Evolutionary conservation across 1,140 invertebrate genomes (phyloP).

Genomic region (Dryas iulia): DNA sequence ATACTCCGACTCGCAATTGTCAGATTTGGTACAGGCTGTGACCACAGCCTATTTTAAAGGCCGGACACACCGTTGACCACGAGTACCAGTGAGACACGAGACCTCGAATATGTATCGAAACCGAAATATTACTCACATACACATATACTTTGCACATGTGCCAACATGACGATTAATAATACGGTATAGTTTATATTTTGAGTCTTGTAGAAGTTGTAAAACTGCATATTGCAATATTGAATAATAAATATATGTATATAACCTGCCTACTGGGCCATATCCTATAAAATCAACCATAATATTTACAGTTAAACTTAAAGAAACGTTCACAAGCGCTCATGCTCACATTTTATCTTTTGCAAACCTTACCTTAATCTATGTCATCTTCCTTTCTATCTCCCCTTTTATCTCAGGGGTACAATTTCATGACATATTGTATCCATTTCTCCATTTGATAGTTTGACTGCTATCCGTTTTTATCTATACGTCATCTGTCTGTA

Average conservation of each 20-base stretch:
- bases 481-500: background rate
- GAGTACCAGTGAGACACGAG: too few relatives aligned
- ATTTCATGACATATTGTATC: background rate
- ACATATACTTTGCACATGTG: too few relatives aligned
- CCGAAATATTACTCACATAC: too few relatives aligned
- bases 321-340: background rate
- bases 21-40: too few relatives aligned
- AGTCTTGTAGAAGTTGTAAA: too few relatives aligned
- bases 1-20: too few relatives aligned
- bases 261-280: background rate
- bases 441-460: conserved; percentile 1
- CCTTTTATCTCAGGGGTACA: background rate
- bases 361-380: background rate
- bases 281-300: background rate
- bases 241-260: background rate
- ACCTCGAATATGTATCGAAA: too few relatives aligned
- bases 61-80: too few relatives aligned
- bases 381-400: conserved; percentile 1
- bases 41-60: too few relatives aligned
- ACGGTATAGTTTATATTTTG: too few relatives aligned
- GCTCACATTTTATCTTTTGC: background rate
- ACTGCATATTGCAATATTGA: background rate
- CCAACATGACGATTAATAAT: too few relatives aligned
- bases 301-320: background rate
- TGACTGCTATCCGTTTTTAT: background rate